Evolutionary conservation across 2,113 vertebrate genomes (phyloP).

Genomic region (Vimba vimba): DNA sequence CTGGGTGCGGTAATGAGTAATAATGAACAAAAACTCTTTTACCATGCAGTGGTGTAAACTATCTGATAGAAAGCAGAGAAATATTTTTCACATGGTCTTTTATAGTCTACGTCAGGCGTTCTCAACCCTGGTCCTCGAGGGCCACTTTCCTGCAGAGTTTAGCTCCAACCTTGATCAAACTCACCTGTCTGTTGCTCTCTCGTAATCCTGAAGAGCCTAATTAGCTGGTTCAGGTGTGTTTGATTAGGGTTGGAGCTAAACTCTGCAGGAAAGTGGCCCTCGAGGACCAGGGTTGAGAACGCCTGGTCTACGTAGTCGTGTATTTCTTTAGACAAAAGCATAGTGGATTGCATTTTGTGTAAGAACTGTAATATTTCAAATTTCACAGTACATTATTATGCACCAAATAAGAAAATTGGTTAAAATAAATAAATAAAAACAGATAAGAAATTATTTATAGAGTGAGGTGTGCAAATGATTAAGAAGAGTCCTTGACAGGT

Average conservation of each 20-base stretch:
- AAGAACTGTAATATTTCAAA: neutral
- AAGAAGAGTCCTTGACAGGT: neutral
- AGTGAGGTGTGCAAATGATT: neutral
- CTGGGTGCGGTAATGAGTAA: neutral
- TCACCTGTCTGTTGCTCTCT: no score
- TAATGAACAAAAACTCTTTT: slow-evolving; percentile 11
- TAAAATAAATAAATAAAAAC: neutral
- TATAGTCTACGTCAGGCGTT: neutral
- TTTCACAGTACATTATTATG: neutral
- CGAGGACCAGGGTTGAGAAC: no score
- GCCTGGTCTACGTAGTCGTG: neutral
- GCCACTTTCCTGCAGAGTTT: no score
- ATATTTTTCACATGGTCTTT: neutral
- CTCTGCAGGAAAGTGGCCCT: no score
- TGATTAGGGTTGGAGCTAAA: no score
- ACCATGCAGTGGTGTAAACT: neutral
- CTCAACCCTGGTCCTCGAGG: no score
- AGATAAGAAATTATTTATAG: neutral
- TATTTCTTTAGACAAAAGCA: neutral
- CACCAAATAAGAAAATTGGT: neutral
- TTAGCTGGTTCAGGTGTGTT: no score
- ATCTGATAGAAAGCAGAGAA: neutral
- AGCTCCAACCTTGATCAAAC: no score
- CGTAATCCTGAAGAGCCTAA: no score
- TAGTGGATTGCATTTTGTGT: neutral